These are phyloP conservation scores for Leptinotarsa texana DNA, from an alignment of 1,140 invertebrate species.

Conservation along the genomic window DNA sequence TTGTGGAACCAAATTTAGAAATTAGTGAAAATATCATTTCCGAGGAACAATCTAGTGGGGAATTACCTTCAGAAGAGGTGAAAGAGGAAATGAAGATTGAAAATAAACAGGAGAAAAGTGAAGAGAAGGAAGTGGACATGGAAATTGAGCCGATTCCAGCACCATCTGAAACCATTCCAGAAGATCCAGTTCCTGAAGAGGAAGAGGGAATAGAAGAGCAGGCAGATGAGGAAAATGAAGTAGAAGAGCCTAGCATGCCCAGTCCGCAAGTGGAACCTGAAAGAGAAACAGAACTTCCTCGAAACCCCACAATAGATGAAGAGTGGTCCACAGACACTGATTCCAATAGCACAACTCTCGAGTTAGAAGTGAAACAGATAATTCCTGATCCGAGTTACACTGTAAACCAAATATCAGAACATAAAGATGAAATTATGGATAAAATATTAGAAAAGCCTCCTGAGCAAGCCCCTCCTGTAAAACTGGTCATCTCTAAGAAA, in stretches of 20 bases:
- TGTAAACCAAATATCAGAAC: conserved; percentile 38
- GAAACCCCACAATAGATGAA: conserved; percentile 36
- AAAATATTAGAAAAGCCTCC: conserved; percentile 47
- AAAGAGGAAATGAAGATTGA: conserved; percentile 27
- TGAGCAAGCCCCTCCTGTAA: conserved; percentile 57
- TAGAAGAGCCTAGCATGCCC: conserved; percentile 14
- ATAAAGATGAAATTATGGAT: conserved; percentile 48
- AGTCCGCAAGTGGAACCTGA: conserved; percentile 34
- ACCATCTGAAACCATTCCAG: not conserved
- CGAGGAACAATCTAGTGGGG: not conserved
- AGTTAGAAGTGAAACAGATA: conserved; percentile 38
- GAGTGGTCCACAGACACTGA: conserved; percentile 48
- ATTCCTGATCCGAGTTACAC: conserved; percentile 21
- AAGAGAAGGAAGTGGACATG: conserved; percentile 19
- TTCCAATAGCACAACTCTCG: conserved; percentile 41
- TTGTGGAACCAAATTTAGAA: conserved; percentile 27
- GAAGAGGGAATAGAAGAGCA: conserved; percentile 18
- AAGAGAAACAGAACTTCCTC: conserved; percentile 17
- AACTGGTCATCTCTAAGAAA: conserved; percentile 72
- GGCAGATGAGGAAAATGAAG: conserved; percentile 9
- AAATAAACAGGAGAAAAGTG: not conserved
- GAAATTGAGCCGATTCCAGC: conserved; percentile 10
- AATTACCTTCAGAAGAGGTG: conserved; percentile 2
- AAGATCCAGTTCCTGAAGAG: conserved; percentile 5
- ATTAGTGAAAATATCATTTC: conserved; percentile 36